Conservation (phyloP, 2,113 vertebrate species). For the Uria lomvia region DNA sequence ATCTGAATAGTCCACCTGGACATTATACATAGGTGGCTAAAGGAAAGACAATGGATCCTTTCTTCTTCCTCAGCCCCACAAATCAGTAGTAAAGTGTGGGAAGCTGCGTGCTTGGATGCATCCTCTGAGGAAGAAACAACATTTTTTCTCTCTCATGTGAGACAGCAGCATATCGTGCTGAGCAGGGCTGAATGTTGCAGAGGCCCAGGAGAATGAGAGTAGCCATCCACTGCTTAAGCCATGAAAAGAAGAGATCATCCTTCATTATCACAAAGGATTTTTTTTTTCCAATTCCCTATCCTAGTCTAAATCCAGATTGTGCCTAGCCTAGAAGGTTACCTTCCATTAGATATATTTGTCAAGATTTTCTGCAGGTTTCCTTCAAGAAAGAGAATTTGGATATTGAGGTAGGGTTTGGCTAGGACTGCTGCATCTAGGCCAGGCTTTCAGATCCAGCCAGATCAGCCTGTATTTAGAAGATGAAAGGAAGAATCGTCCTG, state of each 20-base stretch:
- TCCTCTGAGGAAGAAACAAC: background rate
- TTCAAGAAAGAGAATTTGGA: background rate
- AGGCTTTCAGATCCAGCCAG: background rate
- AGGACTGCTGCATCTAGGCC: background rate
- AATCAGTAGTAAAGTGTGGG: background rate
- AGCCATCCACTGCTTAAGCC: background rate
- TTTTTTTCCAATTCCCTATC: background rate
- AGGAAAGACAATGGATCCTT: background rate
- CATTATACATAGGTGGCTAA: background rate
- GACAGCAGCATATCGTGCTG: background rate
- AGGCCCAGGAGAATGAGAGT: background rate
- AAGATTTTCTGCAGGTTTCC: background rate
- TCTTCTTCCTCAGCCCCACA: background rate
- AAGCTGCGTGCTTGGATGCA: background rate
- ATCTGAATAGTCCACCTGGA: background rate
- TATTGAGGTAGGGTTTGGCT: background rate
- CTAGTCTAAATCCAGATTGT: background rate
- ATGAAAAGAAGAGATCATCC: background rate
- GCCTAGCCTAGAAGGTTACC: background rate
- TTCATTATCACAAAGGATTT: background rate
- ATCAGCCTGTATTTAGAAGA: background rate
- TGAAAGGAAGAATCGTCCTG: background rate
- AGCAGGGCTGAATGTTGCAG: background rate
- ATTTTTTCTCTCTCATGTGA: background rate
- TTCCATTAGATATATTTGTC: background rate